Conservation (phyloP, 1,140 invertebrate genomes). For the Apis laboriosa region DNA sequence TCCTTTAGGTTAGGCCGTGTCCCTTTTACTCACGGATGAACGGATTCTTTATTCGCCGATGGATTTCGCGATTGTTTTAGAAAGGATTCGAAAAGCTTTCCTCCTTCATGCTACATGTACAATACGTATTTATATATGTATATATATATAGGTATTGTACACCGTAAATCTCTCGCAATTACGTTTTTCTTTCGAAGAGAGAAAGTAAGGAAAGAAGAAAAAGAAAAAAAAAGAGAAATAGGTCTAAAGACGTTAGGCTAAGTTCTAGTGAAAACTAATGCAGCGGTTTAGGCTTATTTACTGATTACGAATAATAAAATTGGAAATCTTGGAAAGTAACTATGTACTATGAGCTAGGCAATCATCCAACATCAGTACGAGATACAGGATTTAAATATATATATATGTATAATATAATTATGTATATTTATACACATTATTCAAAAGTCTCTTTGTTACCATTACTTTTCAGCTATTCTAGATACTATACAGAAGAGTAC, state of each 20-base stretch:
- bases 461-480: slow-evolving; percentile 70
- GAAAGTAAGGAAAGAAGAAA: background rate
- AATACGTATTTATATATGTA: background rate
- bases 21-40: slow-evolving; percentile 13
- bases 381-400: slow-evolving; percentile 66
- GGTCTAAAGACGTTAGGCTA: slow-evolving; percentile 60
- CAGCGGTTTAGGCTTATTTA: slow-evolving; percentile 67
- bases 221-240: slow-evolving; percentile 11
- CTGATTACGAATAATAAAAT: slow-evolving; percentile 68
- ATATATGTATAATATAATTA: slow-evolving; percentile 35
- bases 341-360: slow-evolving; percentile 79
- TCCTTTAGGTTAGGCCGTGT: slow-evolving; percentile 1
- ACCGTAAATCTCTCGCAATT: slow-evolving; percentile 26
- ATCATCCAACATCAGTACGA: slow-evolving; percentile 76
- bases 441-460: slow-evolving; percentile 53
- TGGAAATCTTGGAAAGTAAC: slow-evolving; percentile 69
- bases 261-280: slow-evolving; percentile 77
- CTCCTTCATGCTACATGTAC: slow-evolving; percentile 46
- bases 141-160: slow-evolving; percentile 6
- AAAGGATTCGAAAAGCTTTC: slow-evolving; percentile 44
- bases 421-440: slow-evolving; percentile 36
- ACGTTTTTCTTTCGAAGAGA: slow-evolving; percentile 2
- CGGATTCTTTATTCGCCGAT: slow-evolving; percentile 31
- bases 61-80: background rate
- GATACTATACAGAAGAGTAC: slow-evolving; percentile 57